phyloP scores from a whole-genome alignment of 2,797 vertebrate species.

The Poliocrania exsul region DNA sequence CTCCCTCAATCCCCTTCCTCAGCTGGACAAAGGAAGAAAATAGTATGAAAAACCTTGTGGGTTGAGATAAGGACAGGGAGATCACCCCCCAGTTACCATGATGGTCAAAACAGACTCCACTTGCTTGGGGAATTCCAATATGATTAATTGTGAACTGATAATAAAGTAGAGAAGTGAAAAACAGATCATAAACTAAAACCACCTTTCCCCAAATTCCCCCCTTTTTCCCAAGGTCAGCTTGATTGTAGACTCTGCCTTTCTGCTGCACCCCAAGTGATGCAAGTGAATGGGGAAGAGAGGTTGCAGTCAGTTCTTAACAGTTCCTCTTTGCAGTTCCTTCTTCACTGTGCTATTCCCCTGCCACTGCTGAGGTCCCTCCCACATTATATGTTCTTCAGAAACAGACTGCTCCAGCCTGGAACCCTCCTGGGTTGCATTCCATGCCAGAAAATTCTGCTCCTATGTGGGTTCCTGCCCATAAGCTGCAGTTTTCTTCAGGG shows the following conservation, averaged over 20 bases:
- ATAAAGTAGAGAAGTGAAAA: neutral
- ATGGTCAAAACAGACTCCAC: neutral
- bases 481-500: neutral
- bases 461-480: neutral
- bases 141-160: neutral
- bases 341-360: neutral
- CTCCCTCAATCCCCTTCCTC: neutral
- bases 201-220: neutral
- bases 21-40: neutral
- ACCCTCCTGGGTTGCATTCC: neutral
- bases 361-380: neutral
- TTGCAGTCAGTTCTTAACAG: neutral
- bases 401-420: neutral
- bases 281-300: neutral
- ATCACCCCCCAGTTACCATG: neutral
- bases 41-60: neutral
- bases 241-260: neutral
- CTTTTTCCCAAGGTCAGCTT: neutral
- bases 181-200: neutral
- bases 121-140: neutral
- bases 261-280: fast-evolving
- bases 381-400: neutral
- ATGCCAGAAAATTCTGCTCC: neutral
- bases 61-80: neutral
- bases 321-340: neutral